Conservation (phyloP, 2,797 vertebrate genomes). For the Anguilla pacifica region DNA sequence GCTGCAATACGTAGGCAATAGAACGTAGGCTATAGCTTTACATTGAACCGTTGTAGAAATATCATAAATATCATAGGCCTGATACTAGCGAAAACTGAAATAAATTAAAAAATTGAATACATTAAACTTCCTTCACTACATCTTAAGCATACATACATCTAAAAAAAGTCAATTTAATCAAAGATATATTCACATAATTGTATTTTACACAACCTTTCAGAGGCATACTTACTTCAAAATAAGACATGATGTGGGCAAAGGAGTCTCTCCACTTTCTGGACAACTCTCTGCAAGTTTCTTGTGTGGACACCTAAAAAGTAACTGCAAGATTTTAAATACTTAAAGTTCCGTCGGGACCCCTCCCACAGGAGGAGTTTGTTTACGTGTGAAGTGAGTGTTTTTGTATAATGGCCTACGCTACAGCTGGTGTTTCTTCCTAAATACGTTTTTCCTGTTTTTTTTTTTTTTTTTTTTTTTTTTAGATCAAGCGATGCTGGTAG, state of each 20-base stretch:
- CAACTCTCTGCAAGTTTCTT: background rate
- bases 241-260: conserved; percentile 38
- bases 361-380: conserved; percentile 34
- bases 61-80: background rate
- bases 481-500: conserved; percentile 20
- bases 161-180: background rate
- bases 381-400: background rate
- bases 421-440: conserved; percentile 8
- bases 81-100: background rate
- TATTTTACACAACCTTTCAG: background rate
- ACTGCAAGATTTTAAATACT: conserved; percentile 35
- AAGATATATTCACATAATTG: background rate
- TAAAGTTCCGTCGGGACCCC: conserved; percentile 15
- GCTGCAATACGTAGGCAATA: no score
- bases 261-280: background rate
- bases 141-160: background rate
- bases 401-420: background rate
- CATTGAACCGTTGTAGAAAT: background rate
- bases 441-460: conserved; percentile 26
- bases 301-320: background rate
- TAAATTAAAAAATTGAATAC: background rate
- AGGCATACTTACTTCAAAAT: conserved; percentile 43
- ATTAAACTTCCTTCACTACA: background rate
- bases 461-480: conserved; percentile 1
- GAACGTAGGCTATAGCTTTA: no score